Conservation (phyloP, 2,888 invertebrate genomes). For the Parelbella ahira region DNA sequence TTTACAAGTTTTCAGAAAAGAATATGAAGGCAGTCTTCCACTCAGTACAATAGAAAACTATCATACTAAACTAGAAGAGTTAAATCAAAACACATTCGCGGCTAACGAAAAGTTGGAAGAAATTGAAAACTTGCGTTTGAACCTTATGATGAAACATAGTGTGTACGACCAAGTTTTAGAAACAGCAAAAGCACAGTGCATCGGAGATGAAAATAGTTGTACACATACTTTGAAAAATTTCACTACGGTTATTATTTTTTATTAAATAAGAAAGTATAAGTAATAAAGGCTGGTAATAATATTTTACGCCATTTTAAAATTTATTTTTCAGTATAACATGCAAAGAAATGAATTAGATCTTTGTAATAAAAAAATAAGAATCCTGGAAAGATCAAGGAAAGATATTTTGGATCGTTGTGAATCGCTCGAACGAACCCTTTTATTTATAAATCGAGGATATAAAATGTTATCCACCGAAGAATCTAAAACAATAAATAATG, state of each 20-base stretch:
- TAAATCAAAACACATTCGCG: constrained; percentile 47
- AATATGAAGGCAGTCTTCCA: constrained; percentile 68
- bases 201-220: constrained; percentile 51
- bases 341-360: constrained; percentile 52
- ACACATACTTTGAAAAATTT: constrained; percentile 56
- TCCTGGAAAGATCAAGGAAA: constrained; percentile 49
- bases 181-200: constrained; percentile 52
- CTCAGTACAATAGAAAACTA: constrained; percentile 59
- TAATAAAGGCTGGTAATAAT: too few species aligned
- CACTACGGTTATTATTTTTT: constrained; percentile 45
- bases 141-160: constrained; percentile 58
- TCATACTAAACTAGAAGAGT: constrained; percentile 52
- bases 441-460: constrained; percentile 59
- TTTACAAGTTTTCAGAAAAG: constrained; percentile 58
- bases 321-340: constrained; percentile 52
- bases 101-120: constrained; percentile 56
- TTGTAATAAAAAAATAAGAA: constrained; percentile 48
- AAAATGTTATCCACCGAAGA: constrained; percentile 36
- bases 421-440: constrained; percentile 54
- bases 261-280: too few species aligned
- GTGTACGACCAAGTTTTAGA: constrained; percentile 63
- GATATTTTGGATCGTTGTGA: constrained; percentile 51
- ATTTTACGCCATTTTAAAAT: too few species aligned
- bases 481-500: constrained; percentile 21
- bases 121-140: constrained; percentile 57